Evolutionary conservation across 2,797 vertebrate genomes (phyloP), one percentile per base, ranked within the genome.

Genomic region (Neosilurus hyrtlii): DNA sequence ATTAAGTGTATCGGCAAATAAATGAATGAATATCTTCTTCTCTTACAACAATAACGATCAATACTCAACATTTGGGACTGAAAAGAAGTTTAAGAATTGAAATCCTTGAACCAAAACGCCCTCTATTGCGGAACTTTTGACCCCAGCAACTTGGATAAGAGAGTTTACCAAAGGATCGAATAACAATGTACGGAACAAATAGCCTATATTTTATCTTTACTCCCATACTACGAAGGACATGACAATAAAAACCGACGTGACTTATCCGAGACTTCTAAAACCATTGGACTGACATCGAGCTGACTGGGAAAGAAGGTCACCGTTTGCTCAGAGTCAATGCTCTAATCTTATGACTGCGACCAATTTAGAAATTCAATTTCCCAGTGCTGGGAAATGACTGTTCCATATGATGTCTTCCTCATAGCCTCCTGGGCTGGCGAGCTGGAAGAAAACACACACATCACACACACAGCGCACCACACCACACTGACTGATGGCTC

Each of bases 321-420:
- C 20, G 66, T 79, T 86, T 59, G 71, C 70, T 81, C 49, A 5
- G 35, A 82, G 71, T 83, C 78, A 35, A 82, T 52, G 70, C 71
- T 59, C 81, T 80, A 78, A 82, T 88, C 68, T 71, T 85, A 85
- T 26, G 63, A 75, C 79, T 67, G 52, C 83, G 74, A 82, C 82
- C 63, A 82, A 83, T 79, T 75, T 81, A 79, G 63, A 81, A 85
- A 86, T 83, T 43, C 78, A 85, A 87, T 87, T 84, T 86, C 63
- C 82, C 77, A 49, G 51, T 86, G 75, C 87, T 80, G 84, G 84
- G 87, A 85, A 86, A 84, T 49, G 84, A 73, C 84, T 62, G 84
- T 54, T 84, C 80, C 82, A 80, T 84, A 73, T 84, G 83, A 84
- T 72, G 75, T 83, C 76, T 82, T 82, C 74, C 54, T 84, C 35